phyloP scores from a whole-genome alignment of 1,140 invertebrate genomes.

The roundworm (Caenorhabditis elegans) region DNA sequence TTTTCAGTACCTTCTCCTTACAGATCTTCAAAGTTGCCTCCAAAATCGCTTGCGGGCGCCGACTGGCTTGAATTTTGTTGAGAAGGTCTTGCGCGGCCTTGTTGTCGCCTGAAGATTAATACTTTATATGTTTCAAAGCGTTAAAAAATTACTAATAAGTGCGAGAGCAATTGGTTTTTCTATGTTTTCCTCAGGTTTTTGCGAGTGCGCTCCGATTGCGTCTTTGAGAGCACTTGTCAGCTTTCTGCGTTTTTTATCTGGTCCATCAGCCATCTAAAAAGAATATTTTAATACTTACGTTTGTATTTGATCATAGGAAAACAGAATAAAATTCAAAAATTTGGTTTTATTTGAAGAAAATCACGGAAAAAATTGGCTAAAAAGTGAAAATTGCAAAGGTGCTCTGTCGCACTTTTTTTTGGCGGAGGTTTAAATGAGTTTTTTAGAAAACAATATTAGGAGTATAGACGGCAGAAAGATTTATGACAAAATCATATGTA shows the following conservation, averaged over 20 bases:
- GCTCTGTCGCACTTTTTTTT: too few relatives aligned
- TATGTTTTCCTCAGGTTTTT: neutral
- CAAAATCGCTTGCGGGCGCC: neutral
- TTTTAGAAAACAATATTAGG: too few relatives aligned
- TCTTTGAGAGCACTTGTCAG: slow-evolving; percentile 19
- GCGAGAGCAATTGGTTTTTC: slow-evolving; percentile 12
- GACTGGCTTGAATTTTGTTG: neutral
- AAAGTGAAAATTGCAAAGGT: too few relatives aligned
- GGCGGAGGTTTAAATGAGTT: too few relatives aligned
- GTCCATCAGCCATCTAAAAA: neutral
- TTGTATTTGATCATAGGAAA: too few relatives aligned
- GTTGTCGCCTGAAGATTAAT: neutral
- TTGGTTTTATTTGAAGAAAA: too few relatives aligned
- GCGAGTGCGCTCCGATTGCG: neutral
- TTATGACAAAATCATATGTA: too few relatives aligned
- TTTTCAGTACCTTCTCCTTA: neutral
- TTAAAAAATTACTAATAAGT: neutral
- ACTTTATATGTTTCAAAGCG: too few relatives aligned
- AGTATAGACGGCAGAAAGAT: too few relatives aligned
- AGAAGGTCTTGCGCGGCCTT: slow-evolving; percentile 12
- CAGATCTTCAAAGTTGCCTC: neutral
- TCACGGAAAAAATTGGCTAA: too few relatives aligned
- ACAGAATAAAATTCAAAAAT: too few relatives aligned
- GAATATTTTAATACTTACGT: too few relatives aligned
- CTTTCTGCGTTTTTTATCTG: neutral